Evolutionary conservation across 2,113 vertebrate genomes (phyloP), one percentile per base, ranked within the genome.

Genomic region (Neoarius graeffei): DNA sequence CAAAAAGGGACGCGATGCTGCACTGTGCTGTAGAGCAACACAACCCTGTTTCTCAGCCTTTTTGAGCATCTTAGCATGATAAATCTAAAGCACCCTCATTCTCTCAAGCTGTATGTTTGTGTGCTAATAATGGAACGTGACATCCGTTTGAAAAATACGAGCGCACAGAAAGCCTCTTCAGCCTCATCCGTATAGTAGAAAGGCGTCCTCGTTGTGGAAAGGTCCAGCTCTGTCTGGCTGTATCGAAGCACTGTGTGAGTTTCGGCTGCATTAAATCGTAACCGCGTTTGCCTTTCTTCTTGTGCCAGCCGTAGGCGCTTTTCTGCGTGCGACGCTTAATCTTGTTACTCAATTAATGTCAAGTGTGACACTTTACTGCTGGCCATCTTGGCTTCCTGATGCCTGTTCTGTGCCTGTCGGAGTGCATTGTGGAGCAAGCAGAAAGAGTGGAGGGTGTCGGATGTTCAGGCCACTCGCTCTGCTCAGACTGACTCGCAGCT

Each of bases 331-430:
- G 8, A 13, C 42, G 19, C 81, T 83, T 83, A 60, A 83, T 85
- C 83, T 79, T 30, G 73, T 84, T 69, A 66, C 52, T 84, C 84
- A 88, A 86, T 87, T 85, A 83, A 88, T 86, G 83, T 83, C 90
- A 82, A 89, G 87, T 27, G 30, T 30, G 27, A 77, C 59, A 10
- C 60, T 77, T 87, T 87, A 85, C 76, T 82, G 59, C 86, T 77
- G 83, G 81, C 77, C 59, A 87, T 81, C 35, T 74, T 69, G 69
- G 74, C 54, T 81, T 60, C 64, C 19, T 59, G 19, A 27, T 52
- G 64, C 82, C 52, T 25, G 87, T 77, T 77, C 83, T 13, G 19
- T 50, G 81, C 56, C 74, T 87, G 76, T 71, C 74, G 42, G 54
- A 20, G 74, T 83, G 30, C 82, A 64, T 84, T 74, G 83, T 80